Evolutionary conservation across 2,113 vertebrate species (phyloP).

Genomic region (Gymnocephalus cernua): DNA sequence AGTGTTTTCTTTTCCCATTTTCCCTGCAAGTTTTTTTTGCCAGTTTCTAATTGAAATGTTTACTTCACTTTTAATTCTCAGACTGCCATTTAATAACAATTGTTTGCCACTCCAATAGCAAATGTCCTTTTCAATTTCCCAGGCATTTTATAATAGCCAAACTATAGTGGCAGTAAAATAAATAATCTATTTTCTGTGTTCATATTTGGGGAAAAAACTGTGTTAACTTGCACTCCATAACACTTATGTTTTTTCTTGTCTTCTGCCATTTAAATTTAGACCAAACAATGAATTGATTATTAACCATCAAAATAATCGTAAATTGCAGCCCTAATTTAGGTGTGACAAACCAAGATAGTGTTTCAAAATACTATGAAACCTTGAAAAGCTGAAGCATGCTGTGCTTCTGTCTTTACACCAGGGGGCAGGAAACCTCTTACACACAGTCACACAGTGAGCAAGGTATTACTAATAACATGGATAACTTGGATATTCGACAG

Average conservation of each 20-base stretch:
- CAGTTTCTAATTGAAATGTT: not conserved
- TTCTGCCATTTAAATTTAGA: not conserved
- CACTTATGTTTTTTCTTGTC: not conserved
- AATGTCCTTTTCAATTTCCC: not conserved
- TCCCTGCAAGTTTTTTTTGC: not conserved
- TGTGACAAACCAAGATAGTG: not conserved
- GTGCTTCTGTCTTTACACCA: slow-evolving; percentile 50
- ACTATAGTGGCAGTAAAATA: not conserved
- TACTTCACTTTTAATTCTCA: not conserved
- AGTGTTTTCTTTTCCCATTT: not conserved
- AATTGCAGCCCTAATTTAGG: not conserved
- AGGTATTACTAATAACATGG: not conserved
- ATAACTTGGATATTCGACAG: too few relatives aligned
- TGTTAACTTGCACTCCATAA: too few relatives aligned
- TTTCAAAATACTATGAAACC: not conserved
- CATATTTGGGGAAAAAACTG: too few relatives aligned
- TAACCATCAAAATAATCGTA: not conserved
- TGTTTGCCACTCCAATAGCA: not conserved
- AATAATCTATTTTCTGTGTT: not conserved
- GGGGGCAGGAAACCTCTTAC: slow-evolving; percentile 66
- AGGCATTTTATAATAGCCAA: not conserved
- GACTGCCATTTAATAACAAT: not conserved
- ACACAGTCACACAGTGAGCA: slow-evolving; percentile 7
- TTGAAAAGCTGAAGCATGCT: not conserved
- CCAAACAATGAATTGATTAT: not conserved